These are phyloP conservation scores for Pterocles orientalis DNA, from an alignment of 2,113 vertebrate species.

Conservation along the genomic window DNA sequence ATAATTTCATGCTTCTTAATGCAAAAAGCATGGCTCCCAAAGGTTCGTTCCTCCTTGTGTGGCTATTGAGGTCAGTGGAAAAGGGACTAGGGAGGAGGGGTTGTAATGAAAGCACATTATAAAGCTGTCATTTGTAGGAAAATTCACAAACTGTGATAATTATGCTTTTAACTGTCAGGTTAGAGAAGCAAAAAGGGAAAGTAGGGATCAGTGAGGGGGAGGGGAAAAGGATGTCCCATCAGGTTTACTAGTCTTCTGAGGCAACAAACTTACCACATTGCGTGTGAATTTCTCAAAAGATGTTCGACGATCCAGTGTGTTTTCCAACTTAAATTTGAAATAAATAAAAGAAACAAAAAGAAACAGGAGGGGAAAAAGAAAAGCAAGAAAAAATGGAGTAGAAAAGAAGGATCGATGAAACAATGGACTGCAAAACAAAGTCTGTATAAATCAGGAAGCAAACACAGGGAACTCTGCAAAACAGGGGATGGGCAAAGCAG, in stretches of 20 bases:
- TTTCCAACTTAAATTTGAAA: constrained; percentile 79
- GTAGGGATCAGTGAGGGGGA: background rate
- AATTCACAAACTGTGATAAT: constrained; percentile 33
- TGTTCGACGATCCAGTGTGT: constrained; percentile 83
- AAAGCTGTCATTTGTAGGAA: constrained; percentile 37
- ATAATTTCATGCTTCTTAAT: constrained; percentile 35
- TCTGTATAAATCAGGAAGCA: constrained; percentile 50
- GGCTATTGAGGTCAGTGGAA: background rate
- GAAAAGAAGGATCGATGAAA: constrained; percentile 71
- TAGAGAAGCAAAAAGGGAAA: constrained; percentile 28
- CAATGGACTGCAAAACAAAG: constrained; percentile 56
- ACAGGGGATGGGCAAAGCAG: constrained; percentile 7
- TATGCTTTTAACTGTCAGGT: constrained; percentile 18
- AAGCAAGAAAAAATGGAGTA: constrained; percentile 64
- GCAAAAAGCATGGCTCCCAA: constrained; percentile 15
- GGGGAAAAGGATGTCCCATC: constrained; percentile 35
- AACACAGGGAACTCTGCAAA: background rate
- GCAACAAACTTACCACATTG: constrained; percentile 83
- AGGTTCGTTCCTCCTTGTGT: background rate
- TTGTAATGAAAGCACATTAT: constrained; percentile 17
- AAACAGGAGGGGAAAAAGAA: constrained; percentile 41
- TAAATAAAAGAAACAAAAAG: constrained; percentile 35
- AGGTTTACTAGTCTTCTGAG: constrained; percentile 58
- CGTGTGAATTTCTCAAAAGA: constrained; percentile 88
- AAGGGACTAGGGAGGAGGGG: background rate